Evolutionary conservation across 2,113 vertebrate genomes (phyloP).

Genomic region (Atrichornis clamosus): DNA sequence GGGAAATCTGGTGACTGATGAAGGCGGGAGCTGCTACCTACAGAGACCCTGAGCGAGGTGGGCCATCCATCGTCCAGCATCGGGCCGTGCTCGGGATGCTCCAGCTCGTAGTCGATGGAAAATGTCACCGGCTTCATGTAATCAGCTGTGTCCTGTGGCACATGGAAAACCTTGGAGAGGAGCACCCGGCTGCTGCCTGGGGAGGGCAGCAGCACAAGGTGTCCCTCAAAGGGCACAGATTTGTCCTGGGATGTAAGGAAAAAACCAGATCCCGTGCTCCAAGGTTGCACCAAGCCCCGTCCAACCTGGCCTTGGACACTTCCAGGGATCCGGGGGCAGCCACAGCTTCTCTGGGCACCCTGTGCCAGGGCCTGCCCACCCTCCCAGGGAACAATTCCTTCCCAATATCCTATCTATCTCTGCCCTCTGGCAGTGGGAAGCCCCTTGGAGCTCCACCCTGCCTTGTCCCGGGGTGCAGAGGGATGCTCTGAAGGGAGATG

Average conservation of each 20-base stretch:
- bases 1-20: too few relatives aligned
- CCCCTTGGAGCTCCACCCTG: too few relatives aligned
- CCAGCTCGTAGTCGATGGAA: slow-evolving; percentile 80
- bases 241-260: background rate
- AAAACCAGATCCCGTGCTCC: background rate
- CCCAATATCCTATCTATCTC: background rate
- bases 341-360: background rate
- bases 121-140: slow-evolving; percentile 91
- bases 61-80: slow-evolving; percentile 89
- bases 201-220: background rate
- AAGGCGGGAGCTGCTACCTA: slow-evolving; percentile 21
- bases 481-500: background rate
- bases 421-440: too few relatives aligned
- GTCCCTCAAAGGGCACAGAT: background rate
- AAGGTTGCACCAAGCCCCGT: rapidly evolving
- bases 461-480: rapidly evolving
- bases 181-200: background rate
- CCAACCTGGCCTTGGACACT: too few relatives aligned
- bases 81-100: slow-evolving; percentile 73
- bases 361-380: background rate
- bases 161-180: rapidly evolving
- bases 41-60: slow-evolving; percentile 83
- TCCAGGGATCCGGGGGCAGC: background rate
- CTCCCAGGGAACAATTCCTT: background rate
- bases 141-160: slow-evolving; percentile 87